Evolutionary conservation across 2,888 invertebrate genomes (phyloP), one percentile per base, ranked within the genome.

Genomic region (Hetaerina titia): DNA sequence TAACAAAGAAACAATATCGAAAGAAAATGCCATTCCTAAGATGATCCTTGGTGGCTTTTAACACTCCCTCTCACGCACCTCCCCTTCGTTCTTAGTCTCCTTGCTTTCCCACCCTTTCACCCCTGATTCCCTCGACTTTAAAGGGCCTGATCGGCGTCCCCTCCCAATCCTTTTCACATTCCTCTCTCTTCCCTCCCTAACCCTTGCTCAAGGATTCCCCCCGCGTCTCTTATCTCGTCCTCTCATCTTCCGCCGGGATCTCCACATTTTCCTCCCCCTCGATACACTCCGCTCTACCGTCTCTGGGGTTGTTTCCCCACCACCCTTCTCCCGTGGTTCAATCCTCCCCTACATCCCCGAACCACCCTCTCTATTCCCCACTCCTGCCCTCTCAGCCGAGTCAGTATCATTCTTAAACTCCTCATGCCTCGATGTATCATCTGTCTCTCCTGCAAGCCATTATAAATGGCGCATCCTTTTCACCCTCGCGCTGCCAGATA

Each of bases 371-470:
- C 89, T 88, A 45, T 88, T 56, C 45, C 56, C 88, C 88, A 88
- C 56, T 45, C 88, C 45, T 88, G 19, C 64, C 74, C 69, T 19
- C 69, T 69, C 56, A 64, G 92, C 64, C 90, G 64, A 45, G 92
- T 22, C 90, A 90, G 64, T 64, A 69, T 64, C 90, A 69, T n/a
- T 74, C 69, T 92, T 92, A 69, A 92, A 81, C 69, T 92, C 56
- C 69, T 57, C 45, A 56, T 92, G 92, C 69, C 69, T 69, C 69
- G n/a, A 92, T 92, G 92, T 22, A 92, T 92, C 92, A 92, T 92
- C 92, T 56, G 56, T 69, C 92, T 92, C 45, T 15, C 92, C 56
- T 13, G 90, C 64, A 8, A 31, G 69, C 92, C 69, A 56, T 69
- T 92, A 92, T 92, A 92, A 57, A 92, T 92, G 69, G 69, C 92